Base-by-base conservation (phyloP, 1,140 invertebrate species). In the Megathymus violae region DNA sequence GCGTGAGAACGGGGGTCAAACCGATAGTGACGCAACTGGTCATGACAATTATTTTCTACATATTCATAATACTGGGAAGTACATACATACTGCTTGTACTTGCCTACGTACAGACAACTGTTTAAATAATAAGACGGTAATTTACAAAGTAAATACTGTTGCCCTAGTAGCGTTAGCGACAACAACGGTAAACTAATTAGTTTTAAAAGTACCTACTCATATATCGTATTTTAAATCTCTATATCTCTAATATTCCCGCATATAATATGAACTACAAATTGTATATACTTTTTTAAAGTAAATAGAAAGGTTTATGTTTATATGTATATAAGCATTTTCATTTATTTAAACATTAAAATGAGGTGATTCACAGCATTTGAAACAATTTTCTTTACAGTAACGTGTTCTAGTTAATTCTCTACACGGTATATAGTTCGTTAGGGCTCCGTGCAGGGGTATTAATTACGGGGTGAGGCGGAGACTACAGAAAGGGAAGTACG, bases 401-500 rank as follows among this genome's bases (percentile, higher is more conserved):
- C 56, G 31, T 47, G 11, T 47, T 59, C 56, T 43, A 46, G 41
- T 58, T 36, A 58, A 36, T 58, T 46, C 27, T 46, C 16, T 19
- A 46, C 27, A 15, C 27, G 7, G 27, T 31, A 9, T 47, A 43
- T 59, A 48, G 56, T 59, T 59, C 43, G 54, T 59, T 59, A 59
- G 43, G 54, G 54, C 54, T 58, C 54, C 25, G 46, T 61, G 59
- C 63, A 63, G 59, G 74, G 62, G 56, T 71, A 80, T 74, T 82
- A 83, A 85, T 85, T 81, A 85, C 76, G 78, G 80, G 80, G 84
- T 82, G 77, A 76, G 82, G 76, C 69, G 63, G 68, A 69, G 71
- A 47, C n/a, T n/a, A 77, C 70, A 70, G 75, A 64, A 80, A 78
- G 83, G 86, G 80, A 79, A 79, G 72, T 72, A 63, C 62, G 62